phyloP scores from a whole-genome alignment of 2,113 vertebrate species.

The Halichoerus grypus region DNA sequence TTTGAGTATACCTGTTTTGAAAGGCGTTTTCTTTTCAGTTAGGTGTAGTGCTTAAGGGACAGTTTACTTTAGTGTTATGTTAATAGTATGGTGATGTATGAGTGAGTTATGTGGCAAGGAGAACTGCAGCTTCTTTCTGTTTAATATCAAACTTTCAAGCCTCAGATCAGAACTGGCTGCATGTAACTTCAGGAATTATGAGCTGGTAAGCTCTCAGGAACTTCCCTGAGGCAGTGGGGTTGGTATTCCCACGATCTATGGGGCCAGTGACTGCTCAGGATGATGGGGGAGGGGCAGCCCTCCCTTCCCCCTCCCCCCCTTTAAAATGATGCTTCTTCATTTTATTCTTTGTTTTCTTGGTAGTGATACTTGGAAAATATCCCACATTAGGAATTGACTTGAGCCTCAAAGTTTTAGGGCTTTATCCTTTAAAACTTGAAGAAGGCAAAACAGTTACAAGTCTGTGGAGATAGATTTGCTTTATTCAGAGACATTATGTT shows the following conservation, averaged over 20 bases:
- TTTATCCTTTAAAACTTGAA: constrained; percentile 44
- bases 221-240: not conserved
- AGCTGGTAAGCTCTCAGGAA: not conserved
- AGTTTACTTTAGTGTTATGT: constrained; percentile 36
- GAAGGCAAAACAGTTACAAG: not conserved
- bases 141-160: not conserved
- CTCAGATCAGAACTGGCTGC: not conserved
- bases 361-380: not conserved
- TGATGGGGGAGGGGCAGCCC: no score
- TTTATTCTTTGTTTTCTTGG: not conserved
- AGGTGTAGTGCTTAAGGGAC: not conserved
- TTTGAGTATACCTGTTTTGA: constrained; percentile 59
- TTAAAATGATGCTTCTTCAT: not conserved
- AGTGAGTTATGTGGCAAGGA: not conserved
- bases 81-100: not conserved
- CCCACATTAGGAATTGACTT: not conserved
- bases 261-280: not conserved
- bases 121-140: constrained; percentile 18
- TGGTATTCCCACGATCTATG: not conserved
- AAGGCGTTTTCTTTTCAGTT: constrained; percentile 54
- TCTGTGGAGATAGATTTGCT: not conserved
- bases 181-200: not conserved
- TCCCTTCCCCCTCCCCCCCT: not conserved
- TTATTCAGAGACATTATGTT: not conserved
- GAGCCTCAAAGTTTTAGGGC: not conserved